Conservation (phyloP, 2,113 vertebrate species). For the Oryzias woworae region DNA sequence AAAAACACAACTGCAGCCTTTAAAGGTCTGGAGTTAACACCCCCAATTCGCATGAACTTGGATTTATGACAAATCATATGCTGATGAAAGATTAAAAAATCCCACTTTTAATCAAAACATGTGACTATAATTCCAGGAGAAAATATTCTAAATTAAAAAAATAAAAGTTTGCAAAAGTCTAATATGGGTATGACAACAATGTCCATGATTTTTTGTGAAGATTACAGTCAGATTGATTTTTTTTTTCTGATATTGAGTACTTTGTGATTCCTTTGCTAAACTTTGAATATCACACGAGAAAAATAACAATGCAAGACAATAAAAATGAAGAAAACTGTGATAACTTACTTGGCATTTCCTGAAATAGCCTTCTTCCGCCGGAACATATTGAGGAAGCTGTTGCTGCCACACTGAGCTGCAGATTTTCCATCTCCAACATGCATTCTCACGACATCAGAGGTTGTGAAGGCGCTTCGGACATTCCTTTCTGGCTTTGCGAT, state of each 20-base stretch:
- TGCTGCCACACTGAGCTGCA: conserved; percentile 83
- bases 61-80: too few relatives aligned
- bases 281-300: conserved; percentile 12
- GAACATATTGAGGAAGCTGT: conserved; percentile 96
- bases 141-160: neutral
- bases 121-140: neutral
- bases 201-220: conserved; percentile 1
- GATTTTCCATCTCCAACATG: conserved; percentile 96
- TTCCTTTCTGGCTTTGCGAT: conserved; percentile 98
- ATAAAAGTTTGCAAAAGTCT: neutral
- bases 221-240: too few relatives aligned
- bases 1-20: too few relatives aligned
- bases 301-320: neutral
- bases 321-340: conserved; percentile 15
- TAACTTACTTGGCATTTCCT: conserved; percentile 91
- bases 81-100: neutral
- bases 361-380: conserved; percentile 90
- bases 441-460: conserved; percentile 97
- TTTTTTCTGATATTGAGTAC: too few relatives aligned
- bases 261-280: neutral
- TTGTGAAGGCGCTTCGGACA: conserved; percentile 98
- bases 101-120: neutral
- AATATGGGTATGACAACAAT: neutral
- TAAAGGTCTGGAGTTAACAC: too few relatives aligned
- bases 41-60: too few relatives aligned